Conservation (phyloP, 2,888 invertebrate genomes). For the Crioceris asparagi region DNA sequence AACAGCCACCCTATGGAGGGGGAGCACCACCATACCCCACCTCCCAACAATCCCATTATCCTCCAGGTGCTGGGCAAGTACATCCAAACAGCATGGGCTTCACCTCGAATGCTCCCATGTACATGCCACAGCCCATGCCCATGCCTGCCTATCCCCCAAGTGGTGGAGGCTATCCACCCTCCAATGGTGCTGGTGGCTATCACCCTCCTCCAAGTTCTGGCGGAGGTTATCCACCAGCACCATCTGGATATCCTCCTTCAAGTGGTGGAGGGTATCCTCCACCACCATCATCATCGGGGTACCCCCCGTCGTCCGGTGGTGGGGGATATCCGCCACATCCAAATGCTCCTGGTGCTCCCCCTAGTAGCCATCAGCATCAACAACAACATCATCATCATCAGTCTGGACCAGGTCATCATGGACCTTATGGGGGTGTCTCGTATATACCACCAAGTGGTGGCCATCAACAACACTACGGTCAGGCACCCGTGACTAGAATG, state of each 20-base stretch:
- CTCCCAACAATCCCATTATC: slow-evolving; percentile 27
- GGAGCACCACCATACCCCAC: slow-evolving; percentile 34
- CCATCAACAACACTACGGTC: too few relatives aligned
- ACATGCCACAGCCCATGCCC: slow-evolving; percentile 43
- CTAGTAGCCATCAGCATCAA: too few relatives aligned
- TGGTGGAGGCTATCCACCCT: slow-evolving; percentile 14
- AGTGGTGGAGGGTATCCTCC: slow-evolving; percentile 15
- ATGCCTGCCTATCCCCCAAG: slow-evolving; percentile 24
- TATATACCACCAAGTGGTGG: slow-evolving; percentile 17
- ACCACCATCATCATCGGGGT: slow-evolving; percentile 14
- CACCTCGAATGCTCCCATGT: slow-evolving; percentile 34
- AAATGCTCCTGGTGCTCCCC: slow-evolving; percentile 13
- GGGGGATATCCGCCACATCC: slow-evolving; percentile 13
- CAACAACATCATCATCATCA: slow-evolving; percentile 14
- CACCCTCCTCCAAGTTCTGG: slow-evolving; percentile 15
- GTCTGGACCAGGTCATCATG: slow-evolving; percentile 15
- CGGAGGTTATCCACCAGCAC: slow-evolving; percentile 17
- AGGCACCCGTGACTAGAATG: too few relatives aligned
- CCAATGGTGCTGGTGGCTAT: slow-evolving; percentile 11
- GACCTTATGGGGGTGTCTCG: slow-evolving; percentile 23
- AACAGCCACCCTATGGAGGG: slow-evolving; percentile 24
- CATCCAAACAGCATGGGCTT: slow-evolving; percentile 42
- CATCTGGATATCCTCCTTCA: slow-evolving; percentile 17
- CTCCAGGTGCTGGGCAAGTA: slow-evolving; percentile 25
- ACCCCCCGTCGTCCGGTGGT: slow-evolving; percentile 8